These are phyloP conservation scores for Sebastes fasciatus DNA, from an alignment of 2,113 vertebrate species.

Conservation along the genomic window DNA sequence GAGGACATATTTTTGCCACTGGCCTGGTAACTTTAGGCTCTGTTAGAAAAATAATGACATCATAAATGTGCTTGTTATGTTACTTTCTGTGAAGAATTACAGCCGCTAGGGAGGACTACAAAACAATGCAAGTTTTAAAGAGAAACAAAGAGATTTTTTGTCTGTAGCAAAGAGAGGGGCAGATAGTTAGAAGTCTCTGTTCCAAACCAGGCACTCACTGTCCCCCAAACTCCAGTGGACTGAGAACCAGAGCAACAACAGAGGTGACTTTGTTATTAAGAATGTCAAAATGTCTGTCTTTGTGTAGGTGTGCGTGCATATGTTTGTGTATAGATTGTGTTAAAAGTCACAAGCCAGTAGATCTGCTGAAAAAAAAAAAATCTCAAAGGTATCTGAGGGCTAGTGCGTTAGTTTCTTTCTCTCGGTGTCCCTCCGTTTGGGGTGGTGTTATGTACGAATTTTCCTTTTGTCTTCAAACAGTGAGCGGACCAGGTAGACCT, in stretches of 20 bases:
- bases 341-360: conserved; percentile 7
- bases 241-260: conserved; percentile 22
- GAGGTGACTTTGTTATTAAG: neutral
- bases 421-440: neutral
- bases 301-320: conserved; percentile 6
- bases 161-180: neutral
- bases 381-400: conserved; percentile 7
- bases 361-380: conserved; percentile 18
- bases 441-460: conserved; percentile 88
- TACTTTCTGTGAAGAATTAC: conserved; percentile 18
- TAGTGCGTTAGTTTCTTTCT: conserved; percentile 22
- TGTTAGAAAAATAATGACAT: conserved; percentile 44
- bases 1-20: conserved; percentile 4
- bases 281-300: conserved; percentile 11
- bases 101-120: conserved; percentile 17
- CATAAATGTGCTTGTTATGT: conserved; percentile 7
- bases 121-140: conserved; percentile 20
- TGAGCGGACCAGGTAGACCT: conserved; percentile 95
- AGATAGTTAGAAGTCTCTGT: conserved; percentile 10
- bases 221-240: conserved; percentile 31
- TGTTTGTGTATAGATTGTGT: neutral
- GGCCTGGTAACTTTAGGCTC: conserved; percentile 2
- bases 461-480: conserved; percentile 95
- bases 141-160: neutral
- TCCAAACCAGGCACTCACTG: conserved; percentile 24